Evolutionary conservation across 2,797 vertebrate genomes (phyloP).

Genomic region (Syngnathus acus): DNA sequence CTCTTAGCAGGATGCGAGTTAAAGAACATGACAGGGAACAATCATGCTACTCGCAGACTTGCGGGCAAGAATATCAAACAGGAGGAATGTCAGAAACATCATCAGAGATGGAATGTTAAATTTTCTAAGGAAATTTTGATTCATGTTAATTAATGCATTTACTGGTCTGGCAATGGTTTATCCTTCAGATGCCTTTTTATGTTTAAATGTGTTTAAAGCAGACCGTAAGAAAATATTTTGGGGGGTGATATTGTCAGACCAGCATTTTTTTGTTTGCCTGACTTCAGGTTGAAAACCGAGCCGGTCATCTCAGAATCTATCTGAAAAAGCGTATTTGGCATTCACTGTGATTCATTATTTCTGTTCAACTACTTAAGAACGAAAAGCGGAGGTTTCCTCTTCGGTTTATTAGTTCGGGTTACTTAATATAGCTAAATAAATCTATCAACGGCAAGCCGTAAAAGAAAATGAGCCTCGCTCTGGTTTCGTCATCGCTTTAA

Average conservation of each 20-base stretch:
- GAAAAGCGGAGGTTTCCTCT: background rate
- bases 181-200: too few species aligned
- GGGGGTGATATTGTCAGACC: too few species aligned
- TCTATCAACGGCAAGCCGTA: background rate
- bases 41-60: conserved; percentile 22
- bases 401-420: background rate
- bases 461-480: background rate
- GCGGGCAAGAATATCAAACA: conserved; percentile 37
- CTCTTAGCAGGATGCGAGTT: conserved; percentile 54
- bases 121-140: background rate
- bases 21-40: conserved; percentile 43
- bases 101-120: background rate
- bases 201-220: too few species aligned
- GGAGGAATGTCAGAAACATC: conserved; percentile 15
- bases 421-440: background rate
- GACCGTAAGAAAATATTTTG: too few species aligned
- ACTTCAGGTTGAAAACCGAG: too few species aligned
- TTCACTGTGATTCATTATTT: background rate
- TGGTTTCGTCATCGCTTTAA: conserved; percentile 17
- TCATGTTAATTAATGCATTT: too few species aligned
- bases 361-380: background rate
- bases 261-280: too few species aligned
- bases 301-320: too few species aligned
- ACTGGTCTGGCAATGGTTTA: background rate
- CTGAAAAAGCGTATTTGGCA: background rate